Conservation (phyloP, 2,888 invertebrate species). For the Idaea biselata region DNA sequence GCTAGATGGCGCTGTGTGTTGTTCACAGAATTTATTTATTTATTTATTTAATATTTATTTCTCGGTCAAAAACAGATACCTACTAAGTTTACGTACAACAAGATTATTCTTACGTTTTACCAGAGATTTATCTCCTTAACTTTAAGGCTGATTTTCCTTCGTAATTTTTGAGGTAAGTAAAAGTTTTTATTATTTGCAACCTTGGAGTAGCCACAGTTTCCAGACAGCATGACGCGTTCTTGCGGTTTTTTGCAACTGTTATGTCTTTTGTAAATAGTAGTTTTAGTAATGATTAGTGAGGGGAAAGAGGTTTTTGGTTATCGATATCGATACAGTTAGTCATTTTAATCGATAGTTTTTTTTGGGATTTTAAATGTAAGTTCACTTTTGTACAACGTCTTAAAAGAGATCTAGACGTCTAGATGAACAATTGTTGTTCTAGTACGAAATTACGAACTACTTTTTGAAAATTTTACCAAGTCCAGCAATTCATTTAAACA, state of each 20-base stretch:
- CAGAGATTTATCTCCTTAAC: neutral
- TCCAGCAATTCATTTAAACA: too few relatives aligned
- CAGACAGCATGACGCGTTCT: conserved; percentile 74
- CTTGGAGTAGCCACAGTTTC: conserved; percentile 34
- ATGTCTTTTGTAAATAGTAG: conserved; percentile 46
- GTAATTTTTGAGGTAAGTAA: neutral
- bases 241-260: conserved; percentile 66
- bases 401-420: too few relatives aligned
- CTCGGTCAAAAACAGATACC: too few relatives aligned
- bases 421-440: too few relatives aligned
- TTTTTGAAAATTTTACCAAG: too few relatives aligned
- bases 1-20: too few relatives aligned
- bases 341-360: conserved; percentile 1
- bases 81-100: too few relatives aligned
- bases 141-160: conserved; percentile 38
- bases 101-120: neutral
- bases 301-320: neutral
- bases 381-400: too few relatives aligned
- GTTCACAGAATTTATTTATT: too few relatives aligned
- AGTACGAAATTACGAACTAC: too few relatives aligned
- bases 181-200: conserved; percentile 45
- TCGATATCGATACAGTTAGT: conserved; percentile 12
- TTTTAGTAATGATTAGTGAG: conserved; percentile 46
- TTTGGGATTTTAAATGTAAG: too few relatives aligned
- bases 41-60: too few relatives aligned